Percentiles rank a stretch among this genome's conserved stretches.
Evolutionary conservation across 2,113 vertebrate species (phyloP).

Genomic region (Poeciliopsis prolifica): DNA sequence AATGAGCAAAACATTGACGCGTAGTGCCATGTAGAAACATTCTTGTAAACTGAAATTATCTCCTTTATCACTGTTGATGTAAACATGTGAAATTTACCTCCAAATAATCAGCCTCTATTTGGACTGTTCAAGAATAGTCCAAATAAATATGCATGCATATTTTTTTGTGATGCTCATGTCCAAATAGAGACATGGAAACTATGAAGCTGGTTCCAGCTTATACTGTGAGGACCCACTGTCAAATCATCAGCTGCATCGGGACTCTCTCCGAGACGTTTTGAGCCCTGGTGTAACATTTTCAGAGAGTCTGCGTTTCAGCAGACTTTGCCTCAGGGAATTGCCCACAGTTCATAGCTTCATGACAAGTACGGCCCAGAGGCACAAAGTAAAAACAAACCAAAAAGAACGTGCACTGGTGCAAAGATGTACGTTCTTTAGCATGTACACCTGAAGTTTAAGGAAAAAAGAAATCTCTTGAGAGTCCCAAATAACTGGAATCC

Average conservation of each 20-base stretch:
- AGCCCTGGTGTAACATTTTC: background rate
- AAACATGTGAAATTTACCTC: too few relatives aligned
- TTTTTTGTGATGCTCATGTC: background rate
- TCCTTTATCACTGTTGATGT: background rate
- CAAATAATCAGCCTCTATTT: background rate
- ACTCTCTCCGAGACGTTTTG: background rate
- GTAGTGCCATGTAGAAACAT: background rate
- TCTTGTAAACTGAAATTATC: background rate
- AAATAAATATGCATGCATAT: background rate
- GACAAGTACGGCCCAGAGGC: background rate
- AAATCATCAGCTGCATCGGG: background rate
- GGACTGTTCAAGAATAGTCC: background rate
- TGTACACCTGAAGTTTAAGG: too few relatives aligned
- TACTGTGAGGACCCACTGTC: background rate
- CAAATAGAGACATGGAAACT: background rate
- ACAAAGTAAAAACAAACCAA: background rate
- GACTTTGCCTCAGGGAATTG: conserved; percentile 10
- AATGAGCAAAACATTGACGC: background rate
- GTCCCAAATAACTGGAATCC: too few relatives aligned
- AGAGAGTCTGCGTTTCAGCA: background rate
- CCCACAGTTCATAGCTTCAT: conserved; percentile 5
- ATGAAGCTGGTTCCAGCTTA: background rate
- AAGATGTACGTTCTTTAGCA: background rate
- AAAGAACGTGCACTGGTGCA: background rate
- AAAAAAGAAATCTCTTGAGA: too few relatives aligned